Evolutionary conservation across 2,113 vertebrate species (phyloP).

Genomic region (Cebidichthys violaceus): DNA sequence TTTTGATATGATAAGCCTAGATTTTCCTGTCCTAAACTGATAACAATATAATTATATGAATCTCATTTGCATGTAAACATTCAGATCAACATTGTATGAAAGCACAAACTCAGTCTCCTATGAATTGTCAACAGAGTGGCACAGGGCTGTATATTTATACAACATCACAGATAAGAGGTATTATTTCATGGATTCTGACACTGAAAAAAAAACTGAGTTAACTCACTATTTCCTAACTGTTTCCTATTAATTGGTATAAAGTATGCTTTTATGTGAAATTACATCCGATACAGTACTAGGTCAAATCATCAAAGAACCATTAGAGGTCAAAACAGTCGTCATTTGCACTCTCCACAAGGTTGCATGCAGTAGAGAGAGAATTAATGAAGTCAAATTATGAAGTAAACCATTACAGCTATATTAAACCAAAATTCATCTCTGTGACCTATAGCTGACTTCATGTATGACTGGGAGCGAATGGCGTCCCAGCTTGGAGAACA

Average conservation of each 20-base stretch:
- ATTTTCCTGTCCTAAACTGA: constrained; percentile 66
- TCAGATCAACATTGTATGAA: constrained; percentile 65
- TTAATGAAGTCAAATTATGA: constrained; percentile 64
- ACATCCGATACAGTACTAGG: not conserved
- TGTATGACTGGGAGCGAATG: constrained; percentile 34
- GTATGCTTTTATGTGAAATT: not conserved
- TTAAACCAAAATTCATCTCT: constrained; percentile 61
- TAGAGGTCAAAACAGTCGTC: constrained; percentile 18
- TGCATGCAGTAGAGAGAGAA: constrained; percentile 17
- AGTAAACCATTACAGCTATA: constrained; percentile 49
- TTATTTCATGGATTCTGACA: constrained; percentile 17
- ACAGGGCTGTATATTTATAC: constrained; percentile 36
- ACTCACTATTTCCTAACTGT: not conserved
- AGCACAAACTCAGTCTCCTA: constrained; percentile 60
- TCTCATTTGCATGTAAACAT: constrained; percentile 74
- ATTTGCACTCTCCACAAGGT: constrained; percentile 14
- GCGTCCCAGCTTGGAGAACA: constrained; percentile 20
- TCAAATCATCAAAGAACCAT: not conserved
- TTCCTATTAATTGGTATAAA: not conserved
- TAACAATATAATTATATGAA: constrained; percentile 64
- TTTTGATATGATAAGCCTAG: constrained; percentile 63
- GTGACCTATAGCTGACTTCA: constrained; percentile 66
- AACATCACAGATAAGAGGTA: constrained; percentile 50
- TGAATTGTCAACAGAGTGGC: constrained; percentile 67
- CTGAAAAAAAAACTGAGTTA: constrained; percentile 15